phyloP scores from a whole-genome alignment of 2,113 vertebrate genomes.

The Kryptolebias marmoratus region DNA sequence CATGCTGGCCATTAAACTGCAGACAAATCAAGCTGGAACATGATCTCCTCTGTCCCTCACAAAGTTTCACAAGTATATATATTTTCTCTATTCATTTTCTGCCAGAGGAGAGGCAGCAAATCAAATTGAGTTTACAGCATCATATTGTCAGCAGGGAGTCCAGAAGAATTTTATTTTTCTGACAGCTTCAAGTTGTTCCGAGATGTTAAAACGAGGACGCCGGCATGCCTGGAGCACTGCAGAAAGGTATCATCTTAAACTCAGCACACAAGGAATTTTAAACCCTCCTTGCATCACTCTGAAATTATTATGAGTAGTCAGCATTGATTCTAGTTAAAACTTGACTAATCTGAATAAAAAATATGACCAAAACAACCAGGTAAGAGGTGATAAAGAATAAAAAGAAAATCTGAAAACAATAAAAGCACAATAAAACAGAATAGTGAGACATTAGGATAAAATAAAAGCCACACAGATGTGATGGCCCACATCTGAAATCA shows the following conservation, averaged over 20 bases:
- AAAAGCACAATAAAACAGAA: neutral
- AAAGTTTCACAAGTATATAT: conserved; percentile 7
- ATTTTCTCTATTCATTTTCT: conserved; percentile 10
- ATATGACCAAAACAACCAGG: neutral
- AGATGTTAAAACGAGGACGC: conserved; percentile 32
- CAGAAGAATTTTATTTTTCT: conserved; percentile 20
- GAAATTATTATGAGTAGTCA: conserved; percentile 42
- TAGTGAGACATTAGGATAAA: neutral
- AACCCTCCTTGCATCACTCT: conserved; percentile 33
- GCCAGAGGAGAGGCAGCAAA: conserved; percentile 10
- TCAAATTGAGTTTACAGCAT: conserved; percentile 29
- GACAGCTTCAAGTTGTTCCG: conserved; percentile 43
- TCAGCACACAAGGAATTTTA: conserved; percentile 28
- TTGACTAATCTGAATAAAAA: neutral
- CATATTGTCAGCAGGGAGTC: conserved; percentile 38
- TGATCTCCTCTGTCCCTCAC: neutral
- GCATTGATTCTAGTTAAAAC: neutral
- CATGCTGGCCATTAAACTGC: conserved; percentile 14
- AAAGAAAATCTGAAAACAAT: neutral
- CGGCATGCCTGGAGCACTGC: neutral
- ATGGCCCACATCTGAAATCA: conserved; percentile 66
- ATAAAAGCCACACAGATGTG: conserved; percentile 29
- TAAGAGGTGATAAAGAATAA: neutral
- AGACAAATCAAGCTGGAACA: conserved; percentile 15
- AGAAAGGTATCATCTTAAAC: conserved; percentile 20